Conservation (phyloP, 2,113 vertebrate genomes). For the Lepisosteus osseus region DNA sequence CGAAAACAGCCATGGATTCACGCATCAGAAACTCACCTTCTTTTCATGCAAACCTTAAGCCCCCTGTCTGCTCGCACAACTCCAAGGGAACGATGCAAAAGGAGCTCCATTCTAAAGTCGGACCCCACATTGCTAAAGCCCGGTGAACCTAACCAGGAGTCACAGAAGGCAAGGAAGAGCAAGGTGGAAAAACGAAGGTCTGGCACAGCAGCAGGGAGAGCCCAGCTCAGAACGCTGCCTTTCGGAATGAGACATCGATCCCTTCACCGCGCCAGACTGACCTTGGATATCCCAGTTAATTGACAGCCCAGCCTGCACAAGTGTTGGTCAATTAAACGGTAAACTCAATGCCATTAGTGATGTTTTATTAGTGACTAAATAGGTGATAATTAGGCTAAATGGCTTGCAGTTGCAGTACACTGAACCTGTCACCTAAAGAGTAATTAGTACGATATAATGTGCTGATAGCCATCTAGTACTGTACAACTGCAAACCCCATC, state of each 20-base stretch:
- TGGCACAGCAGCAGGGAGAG: no score
- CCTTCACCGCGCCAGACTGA: neutral
- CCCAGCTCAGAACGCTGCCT: neutral
- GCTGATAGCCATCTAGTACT: conserved; percentile 5
- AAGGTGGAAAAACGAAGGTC: neutral
- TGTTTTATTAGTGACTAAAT: conserved; percentile 20
- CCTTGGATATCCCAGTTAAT: neutral
- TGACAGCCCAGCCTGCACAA: neutral
- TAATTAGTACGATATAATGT: conserved; percentile 11
- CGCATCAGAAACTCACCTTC: no score
- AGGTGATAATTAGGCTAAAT: conserved; percentile 13
- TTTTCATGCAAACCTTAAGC: no score
- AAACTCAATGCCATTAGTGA: conserved; percentile 10
- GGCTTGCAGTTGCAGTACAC: neutral
- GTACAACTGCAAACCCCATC: conserved; percentile 1
- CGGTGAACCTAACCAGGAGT: no score
- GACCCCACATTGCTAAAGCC: no score
- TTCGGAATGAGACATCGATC: conserved; percentile 1
- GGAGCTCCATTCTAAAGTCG: no score
- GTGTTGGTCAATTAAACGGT: conserved; percentile 11
- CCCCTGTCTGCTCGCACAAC: no score
- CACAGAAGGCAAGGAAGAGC: neutral
- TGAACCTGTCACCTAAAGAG: conserved; percentile 22
- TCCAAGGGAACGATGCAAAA: no score
- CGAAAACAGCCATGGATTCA: no score